Conservation (phyloP, 64 coral and sea anemone genomes). For the Pachyseris speciosa region DNA sequence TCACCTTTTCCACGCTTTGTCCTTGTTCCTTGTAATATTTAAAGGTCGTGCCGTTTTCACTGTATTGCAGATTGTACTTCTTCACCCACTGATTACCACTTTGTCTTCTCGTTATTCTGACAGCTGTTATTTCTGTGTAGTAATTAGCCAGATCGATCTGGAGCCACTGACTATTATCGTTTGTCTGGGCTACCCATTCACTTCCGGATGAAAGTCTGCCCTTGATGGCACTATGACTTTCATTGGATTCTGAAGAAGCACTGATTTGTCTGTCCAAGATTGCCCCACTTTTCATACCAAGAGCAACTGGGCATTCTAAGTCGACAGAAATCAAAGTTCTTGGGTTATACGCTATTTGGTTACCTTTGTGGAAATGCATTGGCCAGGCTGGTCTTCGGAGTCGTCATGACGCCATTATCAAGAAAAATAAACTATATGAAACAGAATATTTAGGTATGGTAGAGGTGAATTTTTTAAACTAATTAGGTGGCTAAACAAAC, state of each 20-base stretch:
- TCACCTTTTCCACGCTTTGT: not conserved
- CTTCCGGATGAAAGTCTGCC: slow-evolving; percentile 28
- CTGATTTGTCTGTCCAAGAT: slow-evolving; percentile 54
- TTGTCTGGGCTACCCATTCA: slow-evolving; percentile 12
- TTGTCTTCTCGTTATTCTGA: slow-evolving; percentile 18
- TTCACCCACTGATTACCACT: slow-evolving; percentile 6
- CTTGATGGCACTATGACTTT: not conserved
- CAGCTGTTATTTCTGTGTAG: not conserved
- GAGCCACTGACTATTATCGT: slow-evolving; percentile 46
- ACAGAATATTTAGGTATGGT: too few species aligned
- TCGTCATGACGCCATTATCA: too few species aligned
- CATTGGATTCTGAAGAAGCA: slow-evolving; percentile 30
- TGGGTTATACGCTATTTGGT: too few species aligned
- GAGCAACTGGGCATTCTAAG: not conserved
- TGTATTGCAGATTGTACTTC: slow-evolving; percentile 17
- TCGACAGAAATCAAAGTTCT: too few species aligned
- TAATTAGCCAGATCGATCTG: slow-evolving; percentile 41
- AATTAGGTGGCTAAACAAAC: too few species aligned
- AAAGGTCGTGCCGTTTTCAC: not conserved
- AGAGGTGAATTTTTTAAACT: too few species aligned
- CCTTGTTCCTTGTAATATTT: not conserved
- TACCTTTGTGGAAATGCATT: too few species aligned
- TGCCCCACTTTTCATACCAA: slow-evolving; percentile 39
- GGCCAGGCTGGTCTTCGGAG: too few species aligned
- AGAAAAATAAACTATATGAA: too few species aligned